Evolutionary conservation across 2,888 invertebrate genomes (phyloP), one percentile per base, ranked within the genome.

Genomic region (Ypsolopha scabrella): DNA sequence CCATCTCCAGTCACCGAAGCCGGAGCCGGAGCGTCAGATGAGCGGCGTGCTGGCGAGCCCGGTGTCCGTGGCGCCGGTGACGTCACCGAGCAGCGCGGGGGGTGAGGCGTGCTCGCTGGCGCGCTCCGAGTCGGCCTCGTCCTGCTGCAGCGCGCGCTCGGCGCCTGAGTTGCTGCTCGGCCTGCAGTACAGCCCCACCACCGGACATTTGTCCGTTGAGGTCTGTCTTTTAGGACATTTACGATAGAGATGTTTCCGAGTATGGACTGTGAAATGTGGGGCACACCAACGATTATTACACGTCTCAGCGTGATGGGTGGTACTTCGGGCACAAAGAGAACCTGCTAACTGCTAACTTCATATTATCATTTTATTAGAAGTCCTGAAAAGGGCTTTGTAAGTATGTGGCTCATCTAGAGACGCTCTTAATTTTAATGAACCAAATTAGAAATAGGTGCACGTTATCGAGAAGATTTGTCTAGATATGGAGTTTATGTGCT

Each of bases 151-250:
- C 60, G 91, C 93, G 63, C 91, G 94, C 59, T 96, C 96, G 8
- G 97, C 97, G 33, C 94, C 97, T 48, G 96, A 97, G 45, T 94
- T 98, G 77, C 89, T 98, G 52, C 88, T 98, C 33, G 97, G 97
- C 0, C 87, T 98, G 59, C 93, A 95, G 62, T 98, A 98, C 71
- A 98, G 95, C 71, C 94, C 97, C 34, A 95, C 94, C 38, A 98
- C 98, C 1, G 98, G 98, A 34, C 90, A 97, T 63, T 88, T 98
- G n/a, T 93, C 94, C 50, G 95, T 96, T 9, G 97, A 98, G 88
- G 94, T 96, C 3, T 39, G 35, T 39, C 9, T 39, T 39, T 39
- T 39, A 39, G 6, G 39, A 39, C n/a, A n/a, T 9, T 39, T n/a
- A n/a, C 3, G 6, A 39, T 39, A 39, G 24, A 24, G 2, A 4